Base-by-base conservation (phyloP, 2,888 invertebrate genomes). In the Apeira syringaria region DNA sequence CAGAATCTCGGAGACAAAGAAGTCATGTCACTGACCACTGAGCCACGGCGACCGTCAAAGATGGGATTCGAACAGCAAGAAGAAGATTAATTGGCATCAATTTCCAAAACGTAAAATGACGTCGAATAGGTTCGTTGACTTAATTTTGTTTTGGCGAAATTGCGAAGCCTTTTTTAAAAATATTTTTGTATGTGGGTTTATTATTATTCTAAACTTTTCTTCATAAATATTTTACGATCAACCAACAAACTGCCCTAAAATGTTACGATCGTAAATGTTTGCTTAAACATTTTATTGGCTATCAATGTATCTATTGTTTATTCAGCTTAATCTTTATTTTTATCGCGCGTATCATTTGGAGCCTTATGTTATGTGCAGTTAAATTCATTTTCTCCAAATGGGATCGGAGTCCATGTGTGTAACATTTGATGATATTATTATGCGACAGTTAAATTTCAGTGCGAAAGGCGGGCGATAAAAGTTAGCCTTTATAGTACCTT, bases 401-500 rank as follows among this genome's bases (percentile, higher is more conserved):
- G 27, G 13, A 43, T 15, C 27, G 18, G 26, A n/a, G 40, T 47
- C 47, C 54, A 61, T 59, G 59, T 55, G 61, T 69, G 63, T 63
- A 64, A 59, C 61, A 61, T 68, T 71, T 65, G 64, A 69, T 64
- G 66, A 65, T 61, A 74, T 71, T 68, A 74, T 61, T 68, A 74
- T 61, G 60, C 41, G 59, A 64, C 65, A 61, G 48, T 77, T 73
- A 76, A 74, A 66, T 66, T 72, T 73, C 58, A 72, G 68, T 66
- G 58, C 61, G 61, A 54, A 64, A 53, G 52, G 28, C 30, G 56
- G 61, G 58, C 66, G 71, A 65, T 75, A 68, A 69, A 72, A 66
- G 64, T 69, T 65, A 68, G 65, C 62, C 63, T 78, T 84, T 80
- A 83, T 80, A 80, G 65, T 69, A 81, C 72, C 74, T 80, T 74